Evolutionary conservation across 2,113 vertebrate genomes (phyloP).

Genomic region (Fulmarus glacialis): DNA sequence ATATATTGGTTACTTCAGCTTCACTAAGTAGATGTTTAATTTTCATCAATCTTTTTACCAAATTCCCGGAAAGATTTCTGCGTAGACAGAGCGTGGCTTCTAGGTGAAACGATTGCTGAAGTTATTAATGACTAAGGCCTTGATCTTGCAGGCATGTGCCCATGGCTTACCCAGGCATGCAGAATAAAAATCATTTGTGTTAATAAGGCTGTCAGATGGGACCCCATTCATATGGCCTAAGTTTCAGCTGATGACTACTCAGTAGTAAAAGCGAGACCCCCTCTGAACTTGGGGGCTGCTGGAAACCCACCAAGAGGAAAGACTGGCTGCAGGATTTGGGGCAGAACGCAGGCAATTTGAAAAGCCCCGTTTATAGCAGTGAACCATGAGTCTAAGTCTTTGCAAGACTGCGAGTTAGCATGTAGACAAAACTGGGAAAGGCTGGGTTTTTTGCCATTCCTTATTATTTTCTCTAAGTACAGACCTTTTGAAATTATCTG

Average conservation of each 20-base stretch:
- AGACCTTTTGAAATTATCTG: not conserved
- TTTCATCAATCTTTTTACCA: conserved; percentile 69
- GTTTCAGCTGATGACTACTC: not conserved
- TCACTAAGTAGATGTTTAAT: conserved; percentile 72
- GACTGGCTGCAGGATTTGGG: not conserved
- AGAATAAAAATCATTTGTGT: conserved; percentile 39
- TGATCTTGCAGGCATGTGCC: conserved; percentile 55
- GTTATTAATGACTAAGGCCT: conserved; percentile 57
- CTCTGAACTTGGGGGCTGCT: not conserved
- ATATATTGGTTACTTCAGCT: conserved; percentile 72
- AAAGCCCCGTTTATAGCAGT: not conserved
- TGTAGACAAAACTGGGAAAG: not conserved
- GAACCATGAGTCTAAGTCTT: not conserved
- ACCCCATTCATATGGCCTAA: not conserved
- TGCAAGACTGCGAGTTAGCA: not conserved
- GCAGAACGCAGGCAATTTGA: not conserved
- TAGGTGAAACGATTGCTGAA: conserved; percentile 48
- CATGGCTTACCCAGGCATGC: conserved; percentile 49
- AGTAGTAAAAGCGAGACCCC: not conserved
- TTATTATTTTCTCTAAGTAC: not conserved
- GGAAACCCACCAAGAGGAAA: not conserved
- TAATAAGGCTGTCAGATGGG: conserved; percentile 55
- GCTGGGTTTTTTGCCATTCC: not conserved
- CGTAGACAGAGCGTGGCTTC: conserved; percentile 43
- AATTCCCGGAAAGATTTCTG: conserved; percentile 65